Conservation (phyloP, 2,888 invertebrate genomes). For the Platynereis dumerilii region DNA sequence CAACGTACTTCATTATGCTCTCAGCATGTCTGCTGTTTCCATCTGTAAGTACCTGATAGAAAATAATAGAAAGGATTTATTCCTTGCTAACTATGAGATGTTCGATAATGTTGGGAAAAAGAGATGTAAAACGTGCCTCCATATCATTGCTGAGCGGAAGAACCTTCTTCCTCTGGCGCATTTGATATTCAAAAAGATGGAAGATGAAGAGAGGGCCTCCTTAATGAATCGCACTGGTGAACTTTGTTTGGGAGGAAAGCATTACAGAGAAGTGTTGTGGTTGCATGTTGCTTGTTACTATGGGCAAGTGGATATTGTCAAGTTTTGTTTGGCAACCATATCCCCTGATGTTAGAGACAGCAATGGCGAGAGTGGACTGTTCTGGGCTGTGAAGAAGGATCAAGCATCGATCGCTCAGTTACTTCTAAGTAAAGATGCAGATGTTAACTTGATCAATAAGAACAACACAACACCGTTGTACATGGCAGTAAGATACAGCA, state of each 20-base stretch:
- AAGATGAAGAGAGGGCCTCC: neutral
- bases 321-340: neutral
- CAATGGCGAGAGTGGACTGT: constrained; percentile 35
- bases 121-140: constrained; percentile 42
- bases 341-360: neutral
- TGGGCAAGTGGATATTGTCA: constrained; percentile 30
- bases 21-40: too few relatives aligned
- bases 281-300: constrained; percentile 46
- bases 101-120: too few relatives aligned
- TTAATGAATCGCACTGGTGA: neutral
- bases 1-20: too few relatives aligned
- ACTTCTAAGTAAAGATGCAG: constrained; percentile 29
- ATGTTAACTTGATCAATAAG: constrained; percentile 27
- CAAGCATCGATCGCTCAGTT: constrained; percentile 39
- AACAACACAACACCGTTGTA: constrained; percentile 53
- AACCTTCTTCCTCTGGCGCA: constrained; percentile 40
- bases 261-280: constrained; percentile 48
- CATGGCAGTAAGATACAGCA: constrained; percentile 52
- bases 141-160: constrained; percentile 45
- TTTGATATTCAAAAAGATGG: neutral
- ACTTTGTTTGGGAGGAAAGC: constrained; percentile 46
- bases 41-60: too few relatives aligned
- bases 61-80: too few relatives aligned
- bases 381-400: constrained; percentile 51
- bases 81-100: too few relatives aligned